A percentile compares a stretch with the other conserved stretches of the same genome.
phyloP scores from a whole-genome alignment of 1,140 invertebrate genomes.

The Pseudachorutes palmiensis region DNA sequence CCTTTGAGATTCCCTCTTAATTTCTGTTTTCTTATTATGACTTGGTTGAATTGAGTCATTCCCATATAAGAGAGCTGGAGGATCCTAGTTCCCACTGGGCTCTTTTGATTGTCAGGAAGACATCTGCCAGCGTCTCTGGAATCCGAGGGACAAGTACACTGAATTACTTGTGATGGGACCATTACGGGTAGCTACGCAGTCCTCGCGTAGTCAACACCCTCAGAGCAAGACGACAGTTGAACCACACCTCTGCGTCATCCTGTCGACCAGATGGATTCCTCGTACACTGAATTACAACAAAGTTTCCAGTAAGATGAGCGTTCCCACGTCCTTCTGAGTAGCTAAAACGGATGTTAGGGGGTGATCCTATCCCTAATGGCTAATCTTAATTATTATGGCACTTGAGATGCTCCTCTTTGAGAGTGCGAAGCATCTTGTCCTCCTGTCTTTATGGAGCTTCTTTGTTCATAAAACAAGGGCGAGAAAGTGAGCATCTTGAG shows the following conservation, averaged over 20 bases:
- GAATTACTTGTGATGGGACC: too few species aligned
- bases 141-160: too few species aligned
- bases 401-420: too few species aligned
- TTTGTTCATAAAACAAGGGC: conserved; percentile 12
- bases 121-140: too few species aligned
- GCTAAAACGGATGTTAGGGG: background rate
- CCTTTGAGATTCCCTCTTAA: background rate
- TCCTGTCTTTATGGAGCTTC: background rate
- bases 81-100: background rate
- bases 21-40: too few species aligned
- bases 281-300: background rate
- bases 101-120: background rate
- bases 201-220: too few species aligned
- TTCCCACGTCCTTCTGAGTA: too few species aligned
- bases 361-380: background rate
- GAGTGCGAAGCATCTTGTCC: conserved; percentile 5
- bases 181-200: too few species aligned
- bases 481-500: conserved; percentile 10
- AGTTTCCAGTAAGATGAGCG: background rate
- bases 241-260: too few species aligned
- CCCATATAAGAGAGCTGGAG: background rate
- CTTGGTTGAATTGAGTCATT: too few species aligned
- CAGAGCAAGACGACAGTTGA: too few species aligned
- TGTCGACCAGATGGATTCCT: too few species aligned
- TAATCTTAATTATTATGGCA: conserved; percentile 12